Base-by-base conservation (phyloP, 2,888 invertebrate genomes). In the Pandemis cinnamomeana region DNA sequence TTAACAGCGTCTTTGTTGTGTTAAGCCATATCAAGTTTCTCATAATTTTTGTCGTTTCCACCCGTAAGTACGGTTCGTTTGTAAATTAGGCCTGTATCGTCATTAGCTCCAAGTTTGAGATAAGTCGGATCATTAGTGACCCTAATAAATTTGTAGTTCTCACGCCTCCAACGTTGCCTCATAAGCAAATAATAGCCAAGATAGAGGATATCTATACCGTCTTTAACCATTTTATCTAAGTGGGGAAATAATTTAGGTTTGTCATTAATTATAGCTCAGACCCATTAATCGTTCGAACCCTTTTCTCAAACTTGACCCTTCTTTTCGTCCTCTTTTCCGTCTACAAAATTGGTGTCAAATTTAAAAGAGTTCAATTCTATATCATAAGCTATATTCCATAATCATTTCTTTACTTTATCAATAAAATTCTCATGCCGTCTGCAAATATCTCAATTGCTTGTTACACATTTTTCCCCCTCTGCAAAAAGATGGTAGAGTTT, bases 401-500 rank as follows among this genome's bases (percentile, higher is more conserved):
- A 11, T 58, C 8, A 58, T 58, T 58, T 27, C 58, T 55, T 55
- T 55, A 58, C 27, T 27, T 58, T 58, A 27, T 11, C 58, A 58
- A 58, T 58, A 58, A 27, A 55, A 58, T 11, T 11, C 27, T 27
- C 58, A 58, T 13, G 6, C 46, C 46, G 13, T n/a, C 67, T 27
- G 27, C 67, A 53, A 67, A 41, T 67, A 53, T 42, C 53, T 53
- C 51, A 41, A 67, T 70, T 66, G 69, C 73, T 73, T 70, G 73
- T 73, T 73, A 73, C 69, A 73, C 69, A 73, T 69, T 73, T 36
- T 73, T 15, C 5, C 53, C 58, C 67, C 64, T 69, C 66, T 51
- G 73, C 69, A 73, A 70, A 73, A 73, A 73, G 73, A 73, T 73
- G 64, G 51, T 51, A 64, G 69, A 64, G 64, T 73, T 73, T 73